Evolutionary conservation across 2,113 vertebrate species (phyloP).

Genomic region (Antennarius striatus): DNA sequence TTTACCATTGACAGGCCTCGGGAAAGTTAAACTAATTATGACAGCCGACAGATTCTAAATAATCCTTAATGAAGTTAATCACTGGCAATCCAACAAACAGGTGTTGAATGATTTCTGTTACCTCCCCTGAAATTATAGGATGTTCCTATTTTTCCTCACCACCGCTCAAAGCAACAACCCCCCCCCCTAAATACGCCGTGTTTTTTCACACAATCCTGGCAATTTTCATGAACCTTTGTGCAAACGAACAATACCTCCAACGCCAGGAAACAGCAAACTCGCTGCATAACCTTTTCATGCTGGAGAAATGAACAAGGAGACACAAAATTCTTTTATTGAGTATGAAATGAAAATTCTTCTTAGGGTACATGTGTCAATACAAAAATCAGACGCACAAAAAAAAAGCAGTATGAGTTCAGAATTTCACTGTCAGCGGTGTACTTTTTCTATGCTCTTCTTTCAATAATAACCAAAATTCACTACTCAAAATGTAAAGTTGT

Average conservation of each 20-base stretch:
- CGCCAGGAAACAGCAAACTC: too few relatives aligned
- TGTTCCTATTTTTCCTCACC: not conserved
- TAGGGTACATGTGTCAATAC: constrained; percentile 40
- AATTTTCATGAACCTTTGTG: constrained; percentile 26
- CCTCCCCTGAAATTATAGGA: constrained; percentile 72
- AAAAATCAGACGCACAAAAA: constrained; percentile 12
- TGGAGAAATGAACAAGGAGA: constrained; percentile 14
- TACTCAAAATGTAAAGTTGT: not conserved
- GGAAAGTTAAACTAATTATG: constrained; percentile 82
- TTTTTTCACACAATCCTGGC: constrained; percentile 13
- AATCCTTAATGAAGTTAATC: constrained; percentile 84
- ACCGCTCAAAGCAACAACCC: constrained; percentile 46
- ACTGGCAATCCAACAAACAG: constrained; percentile 81
- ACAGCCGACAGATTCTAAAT: constrained; percentile 80
- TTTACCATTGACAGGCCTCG: constrained; percentile 79
- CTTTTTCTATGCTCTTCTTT: constrained; percentile 11
- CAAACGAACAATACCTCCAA: not conserved
- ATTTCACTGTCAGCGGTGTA: not conserved
- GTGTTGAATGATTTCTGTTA: constrained; percentile 75
- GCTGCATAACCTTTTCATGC: not conserved
- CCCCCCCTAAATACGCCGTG: constrained; percentile 15
- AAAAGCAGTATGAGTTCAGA: constrained; percentile 6
- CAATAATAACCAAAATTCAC: not conserved
- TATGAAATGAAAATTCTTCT: constrained; percentile 14
- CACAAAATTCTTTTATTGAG: constrained; percentile 9